A percentile compares a stretch with the other conserved stretches of the same genome.
Evolutionary conservation across 2,797 vertebrate species (phyloP).

Genomic region (Limosa lapponica): DNA sequence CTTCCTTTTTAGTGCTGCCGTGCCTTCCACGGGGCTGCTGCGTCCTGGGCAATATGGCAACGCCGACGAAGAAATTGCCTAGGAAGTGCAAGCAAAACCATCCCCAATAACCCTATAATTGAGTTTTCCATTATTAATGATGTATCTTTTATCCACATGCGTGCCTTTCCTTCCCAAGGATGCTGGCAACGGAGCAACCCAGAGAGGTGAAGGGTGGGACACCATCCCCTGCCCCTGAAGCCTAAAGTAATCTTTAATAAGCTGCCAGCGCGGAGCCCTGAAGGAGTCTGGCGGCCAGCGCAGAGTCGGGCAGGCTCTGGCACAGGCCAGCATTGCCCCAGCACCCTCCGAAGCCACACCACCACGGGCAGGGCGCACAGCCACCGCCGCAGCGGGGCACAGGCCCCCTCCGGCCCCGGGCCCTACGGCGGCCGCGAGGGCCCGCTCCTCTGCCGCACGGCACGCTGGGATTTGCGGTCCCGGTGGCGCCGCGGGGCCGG

Average conservation of each 20-base stretch:
- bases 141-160: accelerated
- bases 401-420: too few species aligned
- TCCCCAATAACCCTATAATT: accelerated
- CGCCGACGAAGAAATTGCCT: neutral
- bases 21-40: neutral
- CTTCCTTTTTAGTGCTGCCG: neutral
- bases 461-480: constrained; percentile 3
- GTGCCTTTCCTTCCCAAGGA: neutral
- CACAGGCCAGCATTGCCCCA: accelerated
- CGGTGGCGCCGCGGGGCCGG: accelerated
- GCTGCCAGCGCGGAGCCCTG: too few species aligned
- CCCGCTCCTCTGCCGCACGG: accelerated
- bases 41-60: accelerated
- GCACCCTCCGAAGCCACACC: accelerated
- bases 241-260: accelerated
- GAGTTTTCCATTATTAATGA: neutral
- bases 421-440: accelerated
- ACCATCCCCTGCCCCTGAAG: accelerated
- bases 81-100: too few species aligned
- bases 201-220: neutral
- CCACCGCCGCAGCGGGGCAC: neutral
- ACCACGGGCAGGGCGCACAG: accelerated
- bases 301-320: too few species aligned
- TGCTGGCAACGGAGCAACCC: neutral
- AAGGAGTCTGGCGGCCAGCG: neutral